Conservation (phyloP, 2,797 vertebrate species). For the Phataginus tetradactyla region DNA sequence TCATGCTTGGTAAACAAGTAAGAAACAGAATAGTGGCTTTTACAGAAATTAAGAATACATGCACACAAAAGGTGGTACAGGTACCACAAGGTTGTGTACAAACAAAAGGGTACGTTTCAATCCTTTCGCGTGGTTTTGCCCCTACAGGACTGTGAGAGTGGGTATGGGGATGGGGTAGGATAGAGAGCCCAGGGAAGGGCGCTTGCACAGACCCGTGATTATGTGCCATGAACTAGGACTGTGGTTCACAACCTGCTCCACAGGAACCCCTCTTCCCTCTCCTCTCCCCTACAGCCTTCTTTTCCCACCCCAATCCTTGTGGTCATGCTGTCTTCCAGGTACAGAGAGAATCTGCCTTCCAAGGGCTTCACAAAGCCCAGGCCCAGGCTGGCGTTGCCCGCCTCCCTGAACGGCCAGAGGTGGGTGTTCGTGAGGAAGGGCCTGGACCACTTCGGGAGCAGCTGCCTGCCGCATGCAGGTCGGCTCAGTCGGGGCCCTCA, state of each 20-base stretch:
- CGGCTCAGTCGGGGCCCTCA: neutral
- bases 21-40: neutral
- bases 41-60: neutral
- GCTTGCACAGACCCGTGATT: neutral
- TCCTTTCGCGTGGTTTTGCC: neutral
- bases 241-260: neutral
- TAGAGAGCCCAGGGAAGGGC: neutral
- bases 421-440: slow-evolving; percentile 83
- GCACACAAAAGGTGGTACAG: neutral
- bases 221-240: neutral
- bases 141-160: neutral
- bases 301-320: neutral
- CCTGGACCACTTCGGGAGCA: slow-evolving; percentile 83
- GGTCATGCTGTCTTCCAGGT: slow-evolving; percentile 79
- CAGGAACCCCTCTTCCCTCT: neutral
- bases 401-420: slow-evolving; percentile 68
- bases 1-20: neutral
- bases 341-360: slow-evolving; percentile 85
- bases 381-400: slow-evolving; percentile 64
- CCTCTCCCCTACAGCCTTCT: neutral
- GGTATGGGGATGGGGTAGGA: neutral
- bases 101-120: neutral
- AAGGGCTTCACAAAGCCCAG: slow-evolving; percentile 74
- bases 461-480: neutral
- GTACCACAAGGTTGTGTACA: neutral